Evolutionary conservation across 2,113 vertebrate genomes (phyloP).

Genomic region (Anhinga anhinga): DNA sequence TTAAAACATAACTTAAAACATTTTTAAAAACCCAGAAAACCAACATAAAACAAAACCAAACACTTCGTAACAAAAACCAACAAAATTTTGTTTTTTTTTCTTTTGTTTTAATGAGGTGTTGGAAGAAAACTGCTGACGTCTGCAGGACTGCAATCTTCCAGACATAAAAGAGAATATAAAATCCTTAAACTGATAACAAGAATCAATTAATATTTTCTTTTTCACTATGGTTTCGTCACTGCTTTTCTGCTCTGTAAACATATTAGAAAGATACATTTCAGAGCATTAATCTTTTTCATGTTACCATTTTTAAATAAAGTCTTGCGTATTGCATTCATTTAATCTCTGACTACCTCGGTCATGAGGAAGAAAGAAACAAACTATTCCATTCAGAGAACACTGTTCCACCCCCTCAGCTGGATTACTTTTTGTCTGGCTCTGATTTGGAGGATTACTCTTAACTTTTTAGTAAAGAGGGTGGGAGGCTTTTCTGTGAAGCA

Average conservation of each 20-base stretch:
- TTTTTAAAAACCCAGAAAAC: not conserved
- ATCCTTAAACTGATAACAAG: not conserved
- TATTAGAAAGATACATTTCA: not conserved
- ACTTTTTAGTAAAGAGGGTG: constrained; percentile 6
- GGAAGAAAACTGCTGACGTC: not conserved
- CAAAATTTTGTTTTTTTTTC: not conserved
- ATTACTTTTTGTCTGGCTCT: not conserved
- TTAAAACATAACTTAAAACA: too few species aligned
- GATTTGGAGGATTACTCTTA: not conserved
- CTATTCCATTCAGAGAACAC: not conserved
- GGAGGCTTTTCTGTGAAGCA: not conserved
- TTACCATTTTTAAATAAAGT: not conserved
- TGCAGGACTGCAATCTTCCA: not conserved
- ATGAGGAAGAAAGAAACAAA: not conserved
- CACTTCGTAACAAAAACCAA: not conserved
- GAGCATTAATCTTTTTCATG: not conserved
- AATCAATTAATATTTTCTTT: not conserved
- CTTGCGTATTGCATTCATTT: not conserved
- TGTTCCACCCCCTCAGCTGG: not conserved
- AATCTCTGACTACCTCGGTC: not conserved
- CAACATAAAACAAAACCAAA: not conserved
- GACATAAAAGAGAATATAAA: not conserved
- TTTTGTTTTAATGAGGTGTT: not conserved
- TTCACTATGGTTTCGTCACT: not conserved
- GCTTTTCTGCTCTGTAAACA: not conserved